Base-by-base conservation (phyloP, 2,113 vertebrate species). In the Pluvialis apricaria region DNA sequence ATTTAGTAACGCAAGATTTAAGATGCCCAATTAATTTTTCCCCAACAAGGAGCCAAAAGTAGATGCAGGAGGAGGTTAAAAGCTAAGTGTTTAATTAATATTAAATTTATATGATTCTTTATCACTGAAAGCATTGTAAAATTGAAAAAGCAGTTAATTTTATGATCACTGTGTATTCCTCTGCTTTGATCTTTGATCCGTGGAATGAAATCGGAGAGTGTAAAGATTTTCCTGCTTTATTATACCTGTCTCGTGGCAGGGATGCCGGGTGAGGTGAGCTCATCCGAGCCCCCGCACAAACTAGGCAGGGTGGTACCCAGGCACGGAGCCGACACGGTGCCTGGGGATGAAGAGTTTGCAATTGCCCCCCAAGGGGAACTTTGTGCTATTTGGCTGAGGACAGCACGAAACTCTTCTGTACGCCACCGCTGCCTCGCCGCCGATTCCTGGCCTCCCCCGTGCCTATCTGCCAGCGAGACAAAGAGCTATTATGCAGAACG, bases 61-160 rank as follows among this genome's bases (percentile, higher is more conserved):
- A 96, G 98, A 98, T 98, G 98, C 97, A 88, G 93, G 89, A 98
- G 97, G 93, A 98, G 98, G 98, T 98, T 98, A 98, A 98, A 98
- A 98, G 98, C 97, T 98, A 98, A 98, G 98, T 98, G 97, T 98
- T 98, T 98, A 98, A 98, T 98, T 98, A 98, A 98, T 98, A 98
- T 98, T 98, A 98, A 98, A 98, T 98, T 98, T 98, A 98, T 98
- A 98, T 98, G 97, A 98, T 97, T 98, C 97, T 97, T 98, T 97
- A 98, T 97, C 96, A 97, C 97, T 95, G 83, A 98, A 98, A 98
- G 98, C 98, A 98, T 97, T 98, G 97, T 98, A 97, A 98, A 98
- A 98, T 98, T 97, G 98, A 98, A 98, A 98, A 98, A 98, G 97
- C 98, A 97, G 98, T 98, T 98, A 98, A 98, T 98, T 98, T 98